Base-by-base conservation (phyloP, 1,140 invertebrate genomes). In the Drosophila tropicalis region DNA sequence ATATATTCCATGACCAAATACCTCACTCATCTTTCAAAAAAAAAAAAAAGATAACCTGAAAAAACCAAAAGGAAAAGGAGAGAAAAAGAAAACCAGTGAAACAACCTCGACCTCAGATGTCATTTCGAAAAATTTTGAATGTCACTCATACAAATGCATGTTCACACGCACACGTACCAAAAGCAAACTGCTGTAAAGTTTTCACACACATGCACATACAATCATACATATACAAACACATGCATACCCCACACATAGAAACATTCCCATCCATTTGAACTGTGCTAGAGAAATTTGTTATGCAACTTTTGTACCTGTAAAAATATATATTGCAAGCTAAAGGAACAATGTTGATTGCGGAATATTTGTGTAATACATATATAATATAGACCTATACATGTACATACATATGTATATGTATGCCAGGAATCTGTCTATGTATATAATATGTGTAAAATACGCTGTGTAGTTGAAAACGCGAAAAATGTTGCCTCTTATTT, bases 101-200 rank as follows among this genome's bases (percentile, higher is more conserved):
- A 54, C 67, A 74, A 67, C 75, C 75, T 78, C 75, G 75, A 78
- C 74, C 75, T 72, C 74, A 62, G 67, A 15, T 71, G 62, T 78
- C 68, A 60, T 54, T 36, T 62, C 51, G 47, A 78, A 22, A 77
- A 72, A 39, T 63, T 77, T 78, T 78, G 68, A 78, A 78, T 78
- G 74, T 78, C 75, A 77, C 75, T 68, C 71, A 77, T 77, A 78
- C 74, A 47, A 67, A 44, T 51, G 73, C 67, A 70, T 62, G 32
- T 36, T 54, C 73, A 66, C 58, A 65, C 64, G 62, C 64, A 77
- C 56, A 67, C 44, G 66, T 67, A 77, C 41, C 41, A 44, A 44
- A 44, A 77, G 13, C 41, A 44, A 44, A 44, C 62, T 62, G 73
- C 65, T 77, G 67, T 77, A 77, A 76, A 70, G 67, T 62, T 76